Evolutionary conservation across 2,797 vertebrate genomes (phyloP).

Genomic region (Todus mexicanus): DNA sequence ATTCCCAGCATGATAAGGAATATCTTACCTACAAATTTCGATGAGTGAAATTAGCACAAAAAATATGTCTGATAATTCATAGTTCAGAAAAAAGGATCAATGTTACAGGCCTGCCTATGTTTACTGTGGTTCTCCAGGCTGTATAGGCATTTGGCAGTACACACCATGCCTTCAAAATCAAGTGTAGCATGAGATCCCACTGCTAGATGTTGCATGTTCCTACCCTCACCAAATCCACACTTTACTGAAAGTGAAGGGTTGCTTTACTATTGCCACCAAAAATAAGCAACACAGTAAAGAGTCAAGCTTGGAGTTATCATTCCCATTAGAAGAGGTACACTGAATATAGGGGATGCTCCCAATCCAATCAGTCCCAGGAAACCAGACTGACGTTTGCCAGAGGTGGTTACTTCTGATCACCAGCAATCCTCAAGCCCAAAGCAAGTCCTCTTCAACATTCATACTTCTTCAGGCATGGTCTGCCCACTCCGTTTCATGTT

Average conservation of each 20-base stretch:
- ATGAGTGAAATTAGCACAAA: not conserved
- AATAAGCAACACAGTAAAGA: not conserved
- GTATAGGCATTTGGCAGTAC: not conserved
- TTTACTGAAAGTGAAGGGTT: not conserved
- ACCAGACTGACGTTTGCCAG: fast-evolving
- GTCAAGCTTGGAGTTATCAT: not conserved
- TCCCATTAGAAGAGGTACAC: not conserved
- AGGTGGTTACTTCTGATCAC: not conserved
- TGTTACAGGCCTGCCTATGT: not conserved
- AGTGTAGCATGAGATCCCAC: not conserved
- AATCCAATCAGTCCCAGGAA: not conserved
- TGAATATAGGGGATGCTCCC: not conserved
- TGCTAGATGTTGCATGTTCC: not conserved
- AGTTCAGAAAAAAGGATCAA: not conserved
- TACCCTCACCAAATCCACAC: not conserved
- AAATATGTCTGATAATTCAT: not conserved
- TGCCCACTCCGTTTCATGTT: not conserved
- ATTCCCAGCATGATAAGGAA: not conserved
- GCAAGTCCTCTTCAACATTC: not conserved
- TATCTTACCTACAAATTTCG: not conserved
- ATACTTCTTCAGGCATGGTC: not conserved
- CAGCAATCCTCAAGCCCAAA: not conserved
- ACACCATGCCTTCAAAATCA: not conserved
- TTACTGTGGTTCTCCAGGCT: not conserved
- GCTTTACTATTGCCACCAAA: not conserved